Evolutionary conservation across 2,797 vertebrate genomes (phyloP), one percentile per base, ranked within the genome.

Genomic region (Masticophis lateralis): DNA sequence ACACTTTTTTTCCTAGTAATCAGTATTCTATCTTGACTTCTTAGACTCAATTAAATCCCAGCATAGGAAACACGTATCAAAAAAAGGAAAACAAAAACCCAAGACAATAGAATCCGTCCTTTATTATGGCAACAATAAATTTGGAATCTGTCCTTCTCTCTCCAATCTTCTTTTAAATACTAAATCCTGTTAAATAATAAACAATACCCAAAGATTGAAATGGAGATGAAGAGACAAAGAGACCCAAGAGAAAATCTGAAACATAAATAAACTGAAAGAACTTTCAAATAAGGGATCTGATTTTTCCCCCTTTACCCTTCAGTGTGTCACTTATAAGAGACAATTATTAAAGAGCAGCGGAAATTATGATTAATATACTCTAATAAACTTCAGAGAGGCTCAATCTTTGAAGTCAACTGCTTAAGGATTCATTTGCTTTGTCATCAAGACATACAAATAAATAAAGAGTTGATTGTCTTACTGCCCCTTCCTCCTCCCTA

Each of bases 311-410:
- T 57, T 94, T 93, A 47, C 32, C 89, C 56, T 90, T 74, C 93
- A 0, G 63, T 3, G 37, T 94, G 95, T 94, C 5, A 0, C 93
- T 91, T 95, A 95, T 92, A 96, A 95, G 94, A 94, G 89, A 89
- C 93, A 94, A 91, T 95, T 97, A 97, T 97, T 97, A 97, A 97
- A 96, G 93, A 96, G 94, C 96, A 91, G 95, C 95, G 94, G 89
- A 92, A 97, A 96, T 95, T 93, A 7, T 92, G 95, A 96, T 97
- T 96, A 97, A 96, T 96, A 91, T 93, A 93, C 96, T 96, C 95
- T 96, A 51, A 51, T 97, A 96, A 95, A 95, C 96, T 96, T 96
- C 96, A 97, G 97, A 97, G 95, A 32, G 95, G 94, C 92, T 93
- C n/a, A 86, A 93, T 92, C 96, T 97, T 97, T 97, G 96, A 97